A percentile compares a stretch with the other conserved stretches of the same genome.
Conservation (phyloP, 2,888 invertebrate genomes). For the Drosophila kanekoi region DNA sequence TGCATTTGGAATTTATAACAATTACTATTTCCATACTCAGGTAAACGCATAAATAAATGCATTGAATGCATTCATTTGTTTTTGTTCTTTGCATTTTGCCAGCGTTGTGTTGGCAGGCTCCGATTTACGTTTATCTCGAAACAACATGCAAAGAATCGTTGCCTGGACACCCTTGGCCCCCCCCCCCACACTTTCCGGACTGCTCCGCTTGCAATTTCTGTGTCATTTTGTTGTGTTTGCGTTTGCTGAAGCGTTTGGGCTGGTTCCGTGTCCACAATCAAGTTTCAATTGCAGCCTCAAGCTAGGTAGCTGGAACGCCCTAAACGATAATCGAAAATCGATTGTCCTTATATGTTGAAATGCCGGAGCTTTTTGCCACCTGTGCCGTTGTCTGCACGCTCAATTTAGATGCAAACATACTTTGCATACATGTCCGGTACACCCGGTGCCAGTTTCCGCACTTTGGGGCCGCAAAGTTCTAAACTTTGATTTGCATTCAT, state of each 20-base stretch:
- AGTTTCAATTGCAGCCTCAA: slow-evolving; percentile 47
- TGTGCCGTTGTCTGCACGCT: slow-evolving; percentile 20
- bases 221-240: slow-evolving; percentile 32
- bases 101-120: slow-evolving; percentile 17
- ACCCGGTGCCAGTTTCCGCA: slow-evolving; percentile 40
- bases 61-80: slow-evolving; percentile 33
- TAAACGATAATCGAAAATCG: slow-evolving; percentile 67
- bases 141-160: slow-evolving; percentile 29
- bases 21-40: slow-evolving; percentile 28
- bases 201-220: slow-evolving; percentile 20
- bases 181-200: background rate
- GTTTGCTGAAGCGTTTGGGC: slow-evolving; percentile 11
- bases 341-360: slow-evolving; percentile 54
- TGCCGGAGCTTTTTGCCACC: slow-evolving; percentile 32
- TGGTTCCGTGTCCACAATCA: slow-evolving; percentile 34
- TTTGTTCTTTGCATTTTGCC: slow-evolving; percentile 23
- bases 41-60: slow-evolving; percentile 51
- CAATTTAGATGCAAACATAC: slow-evolving; percentile 49
- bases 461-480: slow-evolving; percentile 25
- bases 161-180: background rate
- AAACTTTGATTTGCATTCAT: slow-evolving; percentile 53
- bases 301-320: slow-evolving; percentile 8
- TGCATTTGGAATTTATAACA: slow-evolving; percentile 57
- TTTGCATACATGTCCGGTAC: slow-evolving; percentile 51
- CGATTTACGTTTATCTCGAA: slow-evolving; percentile 33